Evolutionary conservation across 2,797 vertebrate genomes (phyloP), one percentile per base, ranked within the genome.

Genomic region (Sphenodon punctatus): DNA sequence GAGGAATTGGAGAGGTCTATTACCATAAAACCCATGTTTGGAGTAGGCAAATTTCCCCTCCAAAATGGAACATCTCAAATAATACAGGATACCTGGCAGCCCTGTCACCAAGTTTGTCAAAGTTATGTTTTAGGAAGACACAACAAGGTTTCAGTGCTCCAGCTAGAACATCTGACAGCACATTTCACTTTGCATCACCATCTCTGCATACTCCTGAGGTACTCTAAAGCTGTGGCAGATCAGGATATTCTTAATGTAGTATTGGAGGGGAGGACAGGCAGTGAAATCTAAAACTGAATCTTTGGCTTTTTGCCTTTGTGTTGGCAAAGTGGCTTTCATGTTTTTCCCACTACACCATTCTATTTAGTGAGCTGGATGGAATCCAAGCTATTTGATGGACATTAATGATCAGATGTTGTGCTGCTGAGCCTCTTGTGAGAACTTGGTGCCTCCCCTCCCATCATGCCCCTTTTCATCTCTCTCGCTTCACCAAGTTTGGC

Each of bases 391-490:
- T 78, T 87, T 90, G 69, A 89, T 87, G 77, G 84, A 80, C 83
- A 66, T 92, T 89, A 92, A 80, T 90, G 75, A 91, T 83, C 77
- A 79, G 63, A 66, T 89, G 68, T 80, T 90, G 34, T 84, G 81
- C 86, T 85, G 19, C 78, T 84, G 58, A 87, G 74, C 72, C 75
- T 88, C 82, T 91, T 89, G 69, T 67, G 67, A 89, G 80, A 81
- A 74, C 81, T 78, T 60, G 38, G 76, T 78, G 90, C 86, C 68
- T 19, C 88, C 51, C 89, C 75, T 91, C 81, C 75, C 61, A 75
- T 94, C 69, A 60, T 92, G 79, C 66, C 67, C 58, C 78, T 88
- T 93, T 89, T 94, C 80, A 89, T 92, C 75, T 88, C 63, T 88
- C 86, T 93, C 5, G 7, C 66, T 93, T 91, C 75, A 90, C 36